These are phyloP conservation scores for Drosophila tripunctata DNA, from an alignment of 2,888 invertebrate genomes.

Conservation along the genomic window DNA sequence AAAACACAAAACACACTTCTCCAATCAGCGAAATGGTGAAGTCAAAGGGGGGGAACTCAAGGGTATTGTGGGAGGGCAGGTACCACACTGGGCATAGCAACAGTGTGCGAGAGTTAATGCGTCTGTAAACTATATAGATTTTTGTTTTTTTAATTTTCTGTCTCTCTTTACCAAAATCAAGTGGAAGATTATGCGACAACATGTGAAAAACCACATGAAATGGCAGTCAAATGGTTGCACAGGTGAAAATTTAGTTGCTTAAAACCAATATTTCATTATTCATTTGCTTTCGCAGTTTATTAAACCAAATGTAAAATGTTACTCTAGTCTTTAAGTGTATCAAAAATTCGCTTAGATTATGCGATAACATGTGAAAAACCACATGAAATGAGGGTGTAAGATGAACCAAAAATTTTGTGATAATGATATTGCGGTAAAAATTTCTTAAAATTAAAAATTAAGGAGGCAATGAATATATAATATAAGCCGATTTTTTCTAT, in stretches of 20 bases:
- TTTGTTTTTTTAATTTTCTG: no score
- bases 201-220: conserved; percentile 6
- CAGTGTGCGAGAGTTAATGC: not conserved
- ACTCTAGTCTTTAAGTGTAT: no score
- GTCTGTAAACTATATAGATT: not conserved
- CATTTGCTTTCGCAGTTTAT: no score
- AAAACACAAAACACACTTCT: not conserved
- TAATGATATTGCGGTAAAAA: no score
- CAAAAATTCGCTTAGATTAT: no score
- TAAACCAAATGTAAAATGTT: no score
- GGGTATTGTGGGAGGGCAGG: not conserved
- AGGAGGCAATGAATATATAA: no score
- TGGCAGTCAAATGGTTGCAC: not conserved
- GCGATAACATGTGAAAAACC: conserved; percentile 25
- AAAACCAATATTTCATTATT: not conserved
- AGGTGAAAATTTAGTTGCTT: not conserved
- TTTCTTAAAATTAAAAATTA: no score
- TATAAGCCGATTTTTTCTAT: no score
- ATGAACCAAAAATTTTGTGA: no score
- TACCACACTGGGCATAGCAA: not conserved
- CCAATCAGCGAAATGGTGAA: not conserved
- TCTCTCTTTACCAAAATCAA: conserved; percentile 1
- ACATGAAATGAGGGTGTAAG: conserved; percentile 4
- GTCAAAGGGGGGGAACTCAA: no score
- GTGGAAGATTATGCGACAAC: conserved; percentile 31